Evolutionary conservation across 2,113 vertebrate genomes (phyloP).

Genomic region (Strigops habroptila): DNA sequence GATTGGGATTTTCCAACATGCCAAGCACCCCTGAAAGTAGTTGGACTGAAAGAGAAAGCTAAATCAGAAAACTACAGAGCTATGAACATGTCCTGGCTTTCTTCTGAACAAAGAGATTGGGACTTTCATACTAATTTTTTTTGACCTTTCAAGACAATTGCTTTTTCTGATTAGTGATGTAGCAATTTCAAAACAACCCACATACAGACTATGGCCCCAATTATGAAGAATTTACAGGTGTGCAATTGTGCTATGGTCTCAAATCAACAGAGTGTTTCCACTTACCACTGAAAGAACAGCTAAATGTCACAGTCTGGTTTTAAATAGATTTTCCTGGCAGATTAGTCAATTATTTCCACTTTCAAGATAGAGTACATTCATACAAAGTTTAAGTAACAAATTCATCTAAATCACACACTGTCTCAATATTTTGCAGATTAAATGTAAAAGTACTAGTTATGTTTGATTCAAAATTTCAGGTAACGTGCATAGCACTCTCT

Average conservation of each 20-base stretch:
- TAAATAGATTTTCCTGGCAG: conserved; percentile 10
- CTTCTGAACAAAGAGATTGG: background rate
- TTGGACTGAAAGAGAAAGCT: background rate
- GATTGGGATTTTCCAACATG: background rate
- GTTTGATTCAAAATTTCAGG: background rate
- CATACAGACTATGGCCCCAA: background rate
- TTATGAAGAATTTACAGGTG: background rate
- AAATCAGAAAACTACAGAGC: background rate
- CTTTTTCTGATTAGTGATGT: background rate
- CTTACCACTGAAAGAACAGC: background rate
- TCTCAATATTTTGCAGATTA: background rate
- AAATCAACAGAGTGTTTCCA: background rate
- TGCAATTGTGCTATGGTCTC: background rate
- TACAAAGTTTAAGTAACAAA: background rate
- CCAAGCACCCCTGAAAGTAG: background rate
- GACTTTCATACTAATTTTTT: background rate
- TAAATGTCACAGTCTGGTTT: conserved; percentile 15
- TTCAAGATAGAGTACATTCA: background rate
- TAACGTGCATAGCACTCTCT: background rate
- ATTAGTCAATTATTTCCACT: conserved; percentile 27
- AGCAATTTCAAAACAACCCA: background rate
- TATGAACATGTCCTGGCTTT: background rate
- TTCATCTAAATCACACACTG: background rate
- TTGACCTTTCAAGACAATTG: background rate
- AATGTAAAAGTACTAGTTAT: background rate